These are phyloP conservation scores for Cephus rjabovi DNA, from an alignment of 2,888 invertebrate species.

Conservation along the genomic window DNA sequence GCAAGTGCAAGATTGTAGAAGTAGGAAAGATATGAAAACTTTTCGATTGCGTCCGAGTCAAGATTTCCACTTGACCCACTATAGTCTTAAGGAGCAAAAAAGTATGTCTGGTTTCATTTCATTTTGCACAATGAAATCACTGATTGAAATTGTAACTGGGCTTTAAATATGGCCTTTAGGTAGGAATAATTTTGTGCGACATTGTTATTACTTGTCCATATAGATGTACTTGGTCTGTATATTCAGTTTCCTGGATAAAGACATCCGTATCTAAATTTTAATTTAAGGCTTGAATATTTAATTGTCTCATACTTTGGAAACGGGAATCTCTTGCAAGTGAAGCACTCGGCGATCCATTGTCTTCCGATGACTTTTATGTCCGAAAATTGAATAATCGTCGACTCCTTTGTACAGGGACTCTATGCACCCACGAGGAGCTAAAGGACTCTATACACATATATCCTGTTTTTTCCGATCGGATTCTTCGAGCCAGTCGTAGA, in stretches of 20 bases:
- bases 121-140: neutral
- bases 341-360: conserved; percentile 21
- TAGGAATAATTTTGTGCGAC: neutral
- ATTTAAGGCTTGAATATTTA: conserved; percentile 32
- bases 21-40: neutral
- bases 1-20: neutral
- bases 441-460: neutral
- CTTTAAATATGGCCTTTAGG: neutral
- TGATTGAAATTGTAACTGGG: neutral
- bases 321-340: neutral
- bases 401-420: neutral
- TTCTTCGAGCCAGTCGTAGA: neutral
- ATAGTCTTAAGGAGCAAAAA: neutral
- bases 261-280: conserved; percentile 33
- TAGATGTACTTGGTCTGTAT: neutral
- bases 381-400: conserved; percentile 22
- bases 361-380: conserved; percentile 10
- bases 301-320: conserved; percentile 9
- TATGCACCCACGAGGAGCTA: neutral
- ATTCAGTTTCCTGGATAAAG: neutral
- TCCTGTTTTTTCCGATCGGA: neutral
- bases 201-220: neutral
- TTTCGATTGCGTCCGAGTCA: neutral
- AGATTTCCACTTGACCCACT: neutral
- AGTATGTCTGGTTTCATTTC: neutral